A percentile compares a stretch with the other conserved stretches of the same genome.
Conservation (phyloP, 1,140 invertebrate species). For the Planococcus citri region DNA sequence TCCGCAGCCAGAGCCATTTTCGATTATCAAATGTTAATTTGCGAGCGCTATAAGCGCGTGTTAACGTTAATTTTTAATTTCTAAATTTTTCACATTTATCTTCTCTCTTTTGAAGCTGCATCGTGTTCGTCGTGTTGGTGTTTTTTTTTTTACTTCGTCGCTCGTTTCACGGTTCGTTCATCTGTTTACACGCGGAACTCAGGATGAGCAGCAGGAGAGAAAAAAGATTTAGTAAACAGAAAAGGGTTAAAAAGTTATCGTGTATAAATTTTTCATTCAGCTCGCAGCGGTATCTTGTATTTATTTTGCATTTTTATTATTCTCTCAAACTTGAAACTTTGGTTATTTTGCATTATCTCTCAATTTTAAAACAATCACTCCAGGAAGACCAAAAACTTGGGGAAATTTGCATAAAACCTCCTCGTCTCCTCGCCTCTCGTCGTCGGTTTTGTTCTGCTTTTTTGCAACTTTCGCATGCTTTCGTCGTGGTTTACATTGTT, state of each 20-base stretch:
- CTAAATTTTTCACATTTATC: neutral
- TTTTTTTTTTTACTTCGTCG: too few species aligned
- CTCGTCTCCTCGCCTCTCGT: too few species aligned
- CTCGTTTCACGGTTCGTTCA: too few species aligned
- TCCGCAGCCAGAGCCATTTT: neutral
- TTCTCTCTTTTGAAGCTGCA: neutral
- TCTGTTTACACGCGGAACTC: too few species aligned
- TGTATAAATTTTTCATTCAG: neutral
- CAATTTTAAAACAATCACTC: constrained; percentile 7
- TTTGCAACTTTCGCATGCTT: neutral
- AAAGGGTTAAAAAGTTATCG: neutral
- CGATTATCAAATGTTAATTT: neutral
- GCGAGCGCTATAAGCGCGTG: neutral
- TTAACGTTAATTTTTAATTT: neutral
- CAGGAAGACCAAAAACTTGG: neutral
- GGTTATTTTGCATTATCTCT: constrained; percentile 3
- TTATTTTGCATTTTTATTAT: constrained; percentile 8
- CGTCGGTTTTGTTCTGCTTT: neutral
- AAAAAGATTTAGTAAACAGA: neutral
- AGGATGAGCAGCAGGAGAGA: too few species aligned
- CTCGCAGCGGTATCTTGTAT: neutral
- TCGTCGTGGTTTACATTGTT: neutral
- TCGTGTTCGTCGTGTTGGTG: neutral
- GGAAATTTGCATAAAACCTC: neutral
- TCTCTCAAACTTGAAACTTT: neutral